Percentiles rank a stretch among this genome's conserved stretches.
Conservation (phyloP, 2,888 invertebrate species). For the Iselma pallidipennis region DNA sequence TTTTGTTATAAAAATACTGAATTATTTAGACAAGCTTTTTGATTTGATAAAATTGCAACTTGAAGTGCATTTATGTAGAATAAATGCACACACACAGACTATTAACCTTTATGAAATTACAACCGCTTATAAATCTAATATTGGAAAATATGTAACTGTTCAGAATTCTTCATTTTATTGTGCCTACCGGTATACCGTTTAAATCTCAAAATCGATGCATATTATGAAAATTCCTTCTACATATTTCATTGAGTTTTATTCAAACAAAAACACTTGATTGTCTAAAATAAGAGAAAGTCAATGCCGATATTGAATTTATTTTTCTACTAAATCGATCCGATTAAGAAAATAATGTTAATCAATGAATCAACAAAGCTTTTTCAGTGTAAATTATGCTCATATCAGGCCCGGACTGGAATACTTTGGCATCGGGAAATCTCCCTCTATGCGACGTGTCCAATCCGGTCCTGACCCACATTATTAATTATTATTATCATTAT, state of each 20-base stretch:
- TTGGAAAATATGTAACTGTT: constrained; percentile 24
- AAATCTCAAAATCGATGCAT: neutral
- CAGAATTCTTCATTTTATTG: constrained; percentile 22
- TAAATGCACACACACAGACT: constrained; percentile 6
- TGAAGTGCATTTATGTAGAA: neutral
- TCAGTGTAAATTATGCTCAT: no score
- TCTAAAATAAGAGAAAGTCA: neutral
- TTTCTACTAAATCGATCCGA: no score
- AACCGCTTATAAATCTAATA: constrained; percentile 13
- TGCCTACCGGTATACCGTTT: constrained; percentile 21
- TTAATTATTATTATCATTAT: no score
- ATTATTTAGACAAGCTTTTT: no score
- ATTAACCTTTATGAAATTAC: constrained; percentile 14
- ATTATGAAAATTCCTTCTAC: constrained; percentile 12
- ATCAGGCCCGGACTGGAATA: no score
- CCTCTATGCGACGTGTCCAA: no score
- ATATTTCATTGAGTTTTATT: constrained; percentile 2
- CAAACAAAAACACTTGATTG: neutral
- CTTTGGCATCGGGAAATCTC: no score
- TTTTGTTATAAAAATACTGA: no score
- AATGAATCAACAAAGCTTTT: neutral
- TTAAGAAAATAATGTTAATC: neutral
- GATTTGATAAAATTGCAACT: neutral
- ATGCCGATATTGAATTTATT: no score
- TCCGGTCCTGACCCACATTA: no score